Evolutionary conservation across 1,140 invertebrate species (phyloP).

Genomic region (Ptiloglossa arizonensis): DNA sequence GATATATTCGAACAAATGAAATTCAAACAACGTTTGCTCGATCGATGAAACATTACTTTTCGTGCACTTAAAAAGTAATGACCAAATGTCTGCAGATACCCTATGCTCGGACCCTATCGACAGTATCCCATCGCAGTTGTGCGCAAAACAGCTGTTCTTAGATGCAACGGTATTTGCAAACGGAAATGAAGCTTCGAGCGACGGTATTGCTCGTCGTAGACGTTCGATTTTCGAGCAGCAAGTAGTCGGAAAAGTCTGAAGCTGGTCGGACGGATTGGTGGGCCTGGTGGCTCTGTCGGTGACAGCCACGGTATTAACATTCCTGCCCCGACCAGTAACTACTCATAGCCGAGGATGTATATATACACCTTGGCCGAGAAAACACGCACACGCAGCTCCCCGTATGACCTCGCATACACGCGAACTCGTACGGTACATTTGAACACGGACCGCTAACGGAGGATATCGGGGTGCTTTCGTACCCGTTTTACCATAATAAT

Average conservation of each 20-base stretch:
- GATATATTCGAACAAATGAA: too few relatives aligned
- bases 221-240: conserved; percentile 37
- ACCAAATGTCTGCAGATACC: too few relatives aligned
- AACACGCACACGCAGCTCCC: conserved; percentile 42
- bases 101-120: too few relatives aligned
- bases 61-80: too few relatives aligned
- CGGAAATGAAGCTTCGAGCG: too few relatives aligned
- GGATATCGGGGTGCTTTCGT: conserved; percentile 68
- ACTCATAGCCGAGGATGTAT: conserved; percentile 57
- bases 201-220: too few relatives aligned
- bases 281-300: conserved; percentile 60
- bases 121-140: too few relatives aligned
- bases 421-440: conserved; percentile 42
- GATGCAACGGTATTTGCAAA: too few relatives aligned
- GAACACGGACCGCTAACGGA: conserved; percentile 50
- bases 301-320: conserved; percentile 75
- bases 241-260: conserved; percentile 59
- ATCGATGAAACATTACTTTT: too few relatives aligned
- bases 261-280: conserved; percentile 53
- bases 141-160: too few relatives aligned
- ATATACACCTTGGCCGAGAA: conserved; percentile 49
- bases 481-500: conserved; percentile 69
- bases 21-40: too few relatives aligned
- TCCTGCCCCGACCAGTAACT: conserved; percentile 69
- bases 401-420: conserved; percentile 1